Conservation (phyloP, 2,797 vertebrate genomes). For the Dendrocincla fuliginosa region DNA sequence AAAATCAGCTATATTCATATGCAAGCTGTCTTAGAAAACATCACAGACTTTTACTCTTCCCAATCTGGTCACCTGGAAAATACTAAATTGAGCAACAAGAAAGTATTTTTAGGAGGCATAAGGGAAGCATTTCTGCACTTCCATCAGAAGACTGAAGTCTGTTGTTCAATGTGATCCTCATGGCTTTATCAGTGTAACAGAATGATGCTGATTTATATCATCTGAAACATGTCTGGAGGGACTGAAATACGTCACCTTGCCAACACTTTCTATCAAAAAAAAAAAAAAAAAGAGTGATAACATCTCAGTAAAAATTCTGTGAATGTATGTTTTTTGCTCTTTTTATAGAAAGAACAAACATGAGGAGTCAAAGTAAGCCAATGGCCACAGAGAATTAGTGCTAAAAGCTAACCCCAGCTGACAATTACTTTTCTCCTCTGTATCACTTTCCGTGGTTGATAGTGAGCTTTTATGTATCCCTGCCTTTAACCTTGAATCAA, state of each 20-base stretch:
- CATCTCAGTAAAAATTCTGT: neutral
- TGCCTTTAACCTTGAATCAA: neutral
- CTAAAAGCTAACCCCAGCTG: neutral
- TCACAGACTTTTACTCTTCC: neutral
- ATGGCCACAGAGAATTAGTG: neutral
- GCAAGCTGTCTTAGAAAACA: neutral
- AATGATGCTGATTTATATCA: constrained; percentile 37
- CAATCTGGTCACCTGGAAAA: neutral
- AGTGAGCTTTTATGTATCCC: neutral
- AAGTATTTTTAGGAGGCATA: neutral
- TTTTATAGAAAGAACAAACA: neutral
- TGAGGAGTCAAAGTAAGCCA: neutral
- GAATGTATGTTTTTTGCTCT: neutral
- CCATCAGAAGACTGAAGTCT: neutral
- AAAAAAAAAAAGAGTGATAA: constrained; percentile 17
- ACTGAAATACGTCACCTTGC: neutral
- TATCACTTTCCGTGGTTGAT: neutral
- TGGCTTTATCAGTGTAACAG: neutral
- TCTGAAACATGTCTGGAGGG: constrained; percentile 30
- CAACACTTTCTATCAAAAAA: constrained; percentile 1
- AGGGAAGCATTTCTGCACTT: neutral
- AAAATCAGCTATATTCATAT: neutral
- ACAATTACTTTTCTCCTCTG: neutral
- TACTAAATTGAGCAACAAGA: neutral
- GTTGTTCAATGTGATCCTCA: neutral